A percentile compares a stretch with the other conserved stretches of the same genome.
These are phyloP conservation scores for Campoplex nolae DNA, from an alignment of 2,888 invertebrate species.

Conservation along the genomic window DNA sequence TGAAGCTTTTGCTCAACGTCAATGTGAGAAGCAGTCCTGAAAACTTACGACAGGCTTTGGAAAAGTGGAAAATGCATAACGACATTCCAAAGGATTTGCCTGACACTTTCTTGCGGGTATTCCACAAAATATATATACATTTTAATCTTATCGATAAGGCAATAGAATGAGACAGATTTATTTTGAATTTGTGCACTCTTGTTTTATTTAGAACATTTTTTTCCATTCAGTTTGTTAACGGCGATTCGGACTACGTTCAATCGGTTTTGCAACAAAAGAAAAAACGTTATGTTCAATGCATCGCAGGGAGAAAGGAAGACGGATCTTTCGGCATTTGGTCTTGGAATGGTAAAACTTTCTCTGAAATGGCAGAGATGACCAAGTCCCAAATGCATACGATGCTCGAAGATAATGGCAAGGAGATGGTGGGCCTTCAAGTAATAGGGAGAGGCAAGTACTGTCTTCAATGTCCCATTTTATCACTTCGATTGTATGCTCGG, in stretches of 20 bases:
- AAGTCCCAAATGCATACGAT: conserved; percentile 57
- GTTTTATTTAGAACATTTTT: not conserved
- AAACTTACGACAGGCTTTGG: conserved; percentile 59
- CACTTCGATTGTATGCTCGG: not conserved
- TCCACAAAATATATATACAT: not conserved
- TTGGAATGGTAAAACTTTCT: conserved; percentile 73
- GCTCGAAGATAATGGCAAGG: conserved; percentile 66
- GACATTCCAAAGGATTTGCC: conserved; percentile 54
- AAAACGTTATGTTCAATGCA: conserved; percentile 63
- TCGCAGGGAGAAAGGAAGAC: conserved; percentile 56
- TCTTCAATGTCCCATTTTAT: not conserved
- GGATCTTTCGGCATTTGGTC: conserved; percentile 69
- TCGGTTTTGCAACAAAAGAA: conserved; percentile 40
- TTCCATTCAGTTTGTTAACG: conserved; percentile 48
- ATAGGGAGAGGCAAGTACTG: conserved; percentile 73
- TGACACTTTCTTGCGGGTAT: conserved; percentile 63
- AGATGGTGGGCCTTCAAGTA: conserved; percentile 76
- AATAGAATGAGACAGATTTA: not conserved
- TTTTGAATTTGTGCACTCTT: not conserved
- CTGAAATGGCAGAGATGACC: conserved; percentile 68
- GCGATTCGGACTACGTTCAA: conserved; percentile 44
- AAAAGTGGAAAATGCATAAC: conserved; percentile 67
- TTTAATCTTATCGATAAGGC: not conserved
- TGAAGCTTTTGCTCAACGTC: conserved; percentile 73
- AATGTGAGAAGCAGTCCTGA: conserved; percentile 70